Base-by-base conservation (phyloP, 37 sponge, comb jelly and placozoan species). In the Tethya wilhelma region DNA sequence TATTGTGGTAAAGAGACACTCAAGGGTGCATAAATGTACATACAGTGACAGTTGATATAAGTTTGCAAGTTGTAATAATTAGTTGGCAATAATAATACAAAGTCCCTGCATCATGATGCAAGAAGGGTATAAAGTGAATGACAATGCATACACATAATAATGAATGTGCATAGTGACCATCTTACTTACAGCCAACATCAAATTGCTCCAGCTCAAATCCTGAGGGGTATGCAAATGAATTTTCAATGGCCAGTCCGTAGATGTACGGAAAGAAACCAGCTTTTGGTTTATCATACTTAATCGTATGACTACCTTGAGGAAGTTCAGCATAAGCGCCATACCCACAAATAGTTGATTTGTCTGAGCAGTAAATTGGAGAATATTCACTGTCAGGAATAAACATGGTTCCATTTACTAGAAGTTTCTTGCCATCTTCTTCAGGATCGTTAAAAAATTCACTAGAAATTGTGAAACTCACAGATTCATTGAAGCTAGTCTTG, bases 181-280 rank as follows among this genome's bases (percentile, higher is more conserved):
- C 29, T 32, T 11, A 77, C 78, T 64, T 53, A 80, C 59, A 17
- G 32, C 59, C 62, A 43, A 19, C 39, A 67, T 23, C 53, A 58
- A 89, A 38, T 62, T 84, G 84, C 49, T 68, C 60, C 31, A 83
- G 31, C 36, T 63, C 79, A 78, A 63, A 79, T 17, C 90, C 90
- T 25, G 49, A 67, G 11, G 77, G 67, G 40, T 66, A 78, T 2
- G 38, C 79, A 62, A 57, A 83, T n/a, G 78, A 56, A 31, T 36
- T 72, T 46, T 89, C 69, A 30, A 30, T 22, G 0, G 38, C 73
- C 55, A 71, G 79, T 26, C 79, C 84, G 55, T 63, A 78, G 29
- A 78, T 22, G 2, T 29, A 40, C 30, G 59, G 59, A 67, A 44
- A 38, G 20, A 89, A 30, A 1, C 19, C 60, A 44, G 71, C 79